Evolutionary conservation across 2,113 vertebrate genomes (phyloP).

Genomic region (Microcebus tavaratra): DNA sequence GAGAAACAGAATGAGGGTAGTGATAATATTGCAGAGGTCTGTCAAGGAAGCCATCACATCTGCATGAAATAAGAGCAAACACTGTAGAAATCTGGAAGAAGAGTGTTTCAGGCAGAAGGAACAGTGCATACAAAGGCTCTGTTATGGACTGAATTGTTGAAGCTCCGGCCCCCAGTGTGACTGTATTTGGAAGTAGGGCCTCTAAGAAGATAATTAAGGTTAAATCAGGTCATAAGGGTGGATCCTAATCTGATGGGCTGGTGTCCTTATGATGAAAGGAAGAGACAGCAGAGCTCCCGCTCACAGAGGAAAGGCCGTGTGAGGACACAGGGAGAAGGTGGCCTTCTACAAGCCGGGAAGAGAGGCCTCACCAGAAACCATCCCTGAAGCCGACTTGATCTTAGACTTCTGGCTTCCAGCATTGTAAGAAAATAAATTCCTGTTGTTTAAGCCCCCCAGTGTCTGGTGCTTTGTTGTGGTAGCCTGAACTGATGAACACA

Average conservation of each 20-base stretch:
- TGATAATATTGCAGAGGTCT: not conserved
- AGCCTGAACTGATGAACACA: not conserved
- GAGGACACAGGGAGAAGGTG: not conserved
- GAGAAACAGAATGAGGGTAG: not conserved
- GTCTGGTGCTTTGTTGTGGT: not conserved
- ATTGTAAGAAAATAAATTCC: not conserved
- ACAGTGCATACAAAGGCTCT: not conserved
- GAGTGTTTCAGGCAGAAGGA: not conserved
- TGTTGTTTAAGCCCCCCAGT: not conserved
- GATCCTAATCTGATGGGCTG: not conserved
- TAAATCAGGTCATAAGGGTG: not conserved
- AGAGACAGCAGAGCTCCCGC: not conserved
- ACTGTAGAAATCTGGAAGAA: not conserved
- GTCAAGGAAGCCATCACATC: not conserved
- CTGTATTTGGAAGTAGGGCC: not conserved
- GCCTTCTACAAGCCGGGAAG: not conserved
- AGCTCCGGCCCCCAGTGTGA: not conserved
- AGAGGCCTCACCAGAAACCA: not conserved
- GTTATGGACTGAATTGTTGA: not conserved
- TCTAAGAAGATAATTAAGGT: not conserved
- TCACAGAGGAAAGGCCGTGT: not conserved
- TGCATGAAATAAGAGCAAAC: not conserved
- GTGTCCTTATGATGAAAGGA: not conserved
- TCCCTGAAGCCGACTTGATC: not conserved
- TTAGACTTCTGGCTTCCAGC: not conserved